Base-by-base conservation (phyloP, 2,888 invertebrate species). In the Drosophila rubida region DNA sequence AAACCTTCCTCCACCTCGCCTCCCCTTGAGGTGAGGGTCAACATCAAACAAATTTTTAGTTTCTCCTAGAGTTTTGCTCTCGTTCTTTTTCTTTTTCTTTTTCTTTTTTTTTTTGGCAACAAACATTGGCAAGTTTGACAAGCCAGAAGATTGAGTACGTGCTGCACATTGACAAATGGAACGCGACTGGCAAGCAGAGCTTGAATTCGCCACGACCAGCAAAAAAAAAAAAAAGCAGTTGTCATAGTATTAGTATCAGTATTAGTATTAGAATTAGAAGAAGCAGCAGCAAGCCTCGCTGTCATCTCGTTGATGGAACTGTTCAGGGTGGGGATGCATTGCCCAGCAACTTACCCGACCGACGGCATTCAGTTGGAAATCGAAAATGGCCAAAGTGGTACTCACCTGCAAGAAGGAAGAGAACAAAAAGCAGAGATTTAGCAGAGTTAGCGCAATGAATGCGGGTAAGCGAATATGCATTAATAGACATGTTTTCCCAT, bases 61-160 rank as follows among this genome's bases (percentile, higher is more conserved):
- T 27, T 44, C 25, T 32, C 4, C 32, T 32, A n/a, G 32, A 32
- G 9, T 22, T 44, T 25, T 27, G 8, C 3, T 19, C 19, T 19
- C 25, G 8, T 19, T 19, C 19, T 19, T 32, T 46, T 32, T 57
- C 22, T 39, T 37, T 49, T 48, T 39, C 53, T 49, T 32, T 57
- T 49, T 50, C 45, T 19, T 39, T 41, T 44, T 51, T 65, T 66
- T 73, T 69, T 71, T 55, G 78, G 69, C 54, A 64, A 75, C 87
- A 87, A 81, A 65, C 81, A 82, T 82, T 77, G 83, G 80, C 80
- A 81, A 83, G 75, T 83, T 84, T 88, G 84, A 88, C 88, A 84
- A 70, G 75, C 71, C 87, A 73, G 84, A 84, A 84, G 88, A 84
- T 84, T 88, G 88, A 84, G 86, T 88, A 84, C 84, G 84, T 84